Evolutionary conservation across 2,888 invertebrate genomes (phyloP), one percentile per base, ranked within the genome.

Genomic region (Pantelozetes paolii): DNA sequence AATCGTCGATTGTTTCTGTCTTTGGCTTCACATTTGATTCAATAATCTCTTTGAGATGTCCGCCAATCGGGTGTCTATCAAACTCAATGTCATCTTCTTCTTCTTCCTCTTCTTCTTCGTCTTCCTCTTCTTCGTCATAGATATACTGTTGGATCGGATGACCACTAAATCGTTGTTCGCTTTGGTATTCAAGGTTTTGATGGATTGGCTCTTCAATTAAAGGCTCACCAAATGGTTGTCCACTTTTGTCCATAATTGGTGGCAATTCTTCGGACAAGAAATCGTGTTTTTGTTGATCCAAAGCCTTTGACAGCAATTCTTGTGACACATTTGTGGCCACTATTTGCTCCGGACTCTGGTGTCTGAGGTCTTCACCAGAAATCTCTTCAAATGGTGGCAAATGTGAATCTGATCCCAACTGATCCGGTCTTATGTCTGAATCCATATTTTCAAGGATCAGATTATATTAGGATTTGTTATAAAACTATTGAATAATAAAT

Each of bases 311-410:
- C n/a, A 64, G 8, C n/a, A 64, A 36, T 11, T 64, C 36, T 20
- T 64, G 64, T 6, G 64, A 64, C n/a, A 64, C 64, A 36, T 64
- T 64, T 36, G 11, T 13, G 64, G 64, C 64, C 20, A 64, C 64
- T n/a, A 32, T 64, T 64, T 64, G 18, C 36, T 64, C 64, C n/a
- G 64, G 36, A 18, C 18, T 64, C n/a, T 36, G 36, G n/a, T 11
- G 57, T 30, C 23, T 57, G 15, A 28, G 11, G 20, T 20, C 50
- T 8, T 48, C 20, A 11, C 48, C 15, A n/a, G 6, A n/a, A 9
- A 6, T 48, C 48, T 48, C 48, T n/a, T 48, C 48, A 48, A 48
- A 48, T 48, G 48, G 8, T 48, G 48, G 48, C 48, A 48, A 48
- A 5, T 5, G 48, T 48, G 5, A 11, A 11, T 11, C 36, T 5